phyloP scores from a whole-genome alignment of 2,888 invertebrate genomes.

The Lapara coniferarum region DNA sequence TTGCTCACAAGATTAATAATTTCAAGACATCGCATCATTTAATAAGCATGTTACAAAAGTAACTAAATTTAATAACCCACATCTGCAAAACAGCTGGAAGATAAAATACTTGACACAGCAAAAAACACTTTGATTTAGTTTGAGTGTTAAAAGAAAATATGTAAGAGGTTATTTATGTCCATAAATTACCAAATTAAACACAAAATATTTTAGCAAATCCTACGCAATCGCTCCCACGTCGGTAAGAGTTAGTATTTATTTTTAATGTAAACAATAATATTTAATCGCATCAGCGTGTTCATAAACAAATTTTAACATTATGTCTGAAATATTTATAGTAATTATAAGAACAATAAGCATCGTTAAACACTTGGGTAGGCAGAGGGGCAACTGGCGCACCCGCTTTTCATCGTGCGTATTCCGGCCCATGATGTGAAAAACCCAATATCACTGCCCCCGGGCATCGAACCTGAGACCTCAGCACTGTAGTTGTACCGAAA shows the following conservation, averaged over 20 bases:
- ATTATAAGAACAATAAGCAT: background rate
- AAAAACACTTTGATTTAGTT: background rate
- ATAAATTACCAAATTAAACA: conserved; percentile 1
- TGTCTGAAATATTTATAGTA: background rate
- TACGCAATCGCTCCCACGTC: conserved; percentile 6
- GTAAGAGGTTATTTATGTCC: background rate
- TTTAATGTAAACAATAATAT: background rate
- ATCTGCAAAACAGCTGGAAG: background rate
- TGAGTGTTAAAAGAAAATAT: conserved; percentile 6
- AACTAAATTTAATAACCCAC: background rate
- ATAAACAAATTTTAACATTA: conserved; percentile 4
- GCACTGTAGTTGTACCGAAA: too few relatives aligned
- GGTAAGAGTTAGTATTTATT: conserved; percentile 12
- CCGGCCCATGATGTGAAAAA: too few relatives aligned
- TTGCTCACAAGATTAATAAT: too few relatives aligned
- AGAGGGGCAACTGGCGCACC: too few relatives aligned
- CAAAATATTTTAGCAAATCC: conserved; percentile 4
- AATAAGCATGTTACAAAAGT: background rate
- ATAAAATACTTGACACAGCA: background rate
- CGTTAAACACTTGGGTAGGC: background rate
- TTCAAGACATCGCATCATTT: background rate
- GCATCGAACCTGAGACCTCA: too few relatives aligned
- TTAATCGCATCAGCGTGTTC: conserved; percentile 8
- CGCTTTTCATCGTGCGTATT: too few relatives aligned
- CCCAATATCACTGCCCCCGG: too few relatives aligned